A percentile compares a stretch with the other conserved stretches of the same genome.
phyloP scores from a whole-genome alignment of 1,140 invertebrate genomes.

The Reticulitermes speratus region DNA sequence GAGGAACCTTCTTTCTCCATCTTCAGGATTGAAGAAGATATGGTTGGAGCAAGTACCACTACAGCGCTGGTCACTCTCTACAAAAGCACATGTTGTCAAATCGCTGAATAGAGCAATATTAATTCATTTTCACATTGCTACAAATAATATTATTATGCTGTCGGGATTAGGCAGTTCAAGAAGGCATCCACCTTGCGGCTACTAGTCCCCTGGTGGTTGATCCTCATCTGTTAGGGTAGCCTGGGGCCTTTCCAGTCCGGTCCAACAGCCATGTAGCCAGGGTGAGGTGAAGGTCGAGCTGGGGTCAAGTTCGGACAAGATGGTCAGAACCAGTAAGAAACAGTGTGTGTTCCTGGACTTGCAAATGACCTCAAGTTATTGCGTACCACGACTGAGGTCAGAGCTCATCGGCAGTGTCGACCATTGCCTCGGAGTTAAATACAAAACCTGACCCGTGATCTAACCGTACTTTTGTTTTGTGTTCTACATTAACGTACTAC shows the following conservation, averaged over 20 bases:
- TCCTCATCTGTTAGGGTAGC: neutral
- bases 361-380: neutral
- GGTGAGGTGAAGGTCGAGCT: neutral
- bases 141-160: no score
- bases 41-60: no score
- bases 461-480: no score
- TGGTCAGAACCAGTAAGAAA: neutral
- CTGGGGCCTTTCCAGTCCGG: neutral
- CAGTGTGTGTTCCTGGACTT: neutral
- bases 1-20: no score
- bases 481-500: no score
- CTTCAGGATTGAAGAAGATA: no score
- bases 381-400: neutral
- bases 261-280: neutral
- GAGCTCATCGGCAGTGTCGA: neutral
- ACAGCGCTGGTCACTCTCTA: no score
- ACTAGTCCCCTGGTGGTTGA: neutral
- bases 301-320: constrained; percentile 16
- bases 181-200: constrained; percentile 3
- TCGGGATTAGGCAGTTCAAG: neutral
- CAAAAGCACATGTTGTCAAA: no score
- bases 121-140: no score
- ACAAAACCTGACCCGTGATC: neutral
- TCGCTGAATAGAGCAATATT: no score
- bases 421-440: neutral